Percentiles rank a stretch among this genome's conserved stretches.
phyloP scores from a whole-genome alignment of 2,797 vertebrate species.

The Benthosema pterotum region DNA sequence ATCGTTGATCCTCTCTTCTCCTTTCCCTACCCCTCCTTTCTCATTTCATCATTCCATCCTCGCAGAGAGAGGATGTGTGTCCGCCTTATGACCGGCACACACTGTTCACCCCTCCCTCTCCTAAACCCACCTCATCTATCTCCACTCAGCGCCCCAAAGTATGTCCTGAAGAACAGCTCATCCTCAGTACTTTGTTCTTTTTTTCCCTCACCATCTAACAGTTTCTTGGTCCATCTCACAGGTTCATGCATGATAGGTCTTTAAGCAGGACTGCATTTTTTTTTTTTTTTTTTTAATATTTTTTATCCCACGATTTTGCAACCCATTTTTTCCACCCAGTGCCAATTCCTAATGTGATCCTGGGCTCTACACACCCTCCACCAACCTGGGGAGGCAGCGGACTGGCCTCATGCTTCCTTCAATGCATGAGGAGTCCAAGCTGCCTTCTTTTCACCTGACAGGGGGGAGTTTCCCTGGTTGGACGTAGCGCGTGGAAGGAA shows the following conservation, averaged over 20 bases:
- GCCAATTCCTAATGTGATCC: no score
- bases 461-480: no score
- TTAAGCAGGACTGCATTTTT: background rate
- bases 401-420: no score
- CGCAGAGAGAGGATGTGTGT: conserved; percentile 76
- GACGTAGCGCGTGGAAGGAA: no score
- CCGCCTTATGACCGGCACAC: conserved; percentile 80
- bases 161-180: conserved; percentile 52
- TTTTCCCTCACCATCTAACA: conserved; percentile 19
- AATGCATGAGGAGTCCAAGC: no score
- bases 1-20: conserved; percentile 34
- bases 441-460: no score
- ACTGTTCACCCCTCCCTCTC: conserved; percentile 82
- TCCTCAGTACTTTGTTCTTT: background rate
- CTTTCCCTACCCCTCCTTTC: conserved; percentile 37
- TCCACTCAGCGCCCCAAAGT: conserved; percentile 77
- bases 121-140: conserved; percentile 74
- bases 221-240: conserved; percentile 1
- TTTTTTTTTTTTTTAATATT: no score
- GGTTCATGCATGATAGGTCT: background rate
- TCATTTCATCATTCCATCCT: conserved; percentile 45
- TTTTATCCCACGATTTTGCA: no score
- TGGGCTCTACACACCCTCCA: no score
- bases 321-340: no score
- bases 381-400: no score